These are phyloP conservation scores for Acronicta leporina DNA, from an alignment of 2,888 invertebrate genomes.

Conservation along the genomic window DNA sequence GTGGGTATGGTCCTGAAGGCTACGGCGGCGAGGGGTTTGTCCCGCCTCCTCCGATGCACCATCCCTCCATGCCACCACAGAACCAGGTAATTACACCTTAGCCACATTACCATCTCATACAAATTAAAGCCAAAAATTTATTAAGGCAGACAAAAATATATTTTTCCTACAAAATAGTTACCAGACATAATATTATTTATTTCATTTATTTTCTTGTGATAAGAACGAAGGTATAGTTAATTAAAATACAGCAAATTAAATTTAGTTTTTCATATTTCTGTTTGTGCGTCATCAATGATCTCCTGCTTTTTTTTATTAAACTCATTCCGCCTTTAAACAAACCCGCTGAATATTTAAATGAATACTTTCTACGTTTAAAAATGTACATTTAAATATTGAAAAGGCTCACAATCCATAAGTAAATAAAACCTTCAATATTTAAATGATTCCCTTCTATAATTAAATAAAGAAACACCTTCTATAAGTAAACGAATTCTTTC, in stretches of 20 bases:
- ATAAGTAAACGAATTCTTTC: not conserved
- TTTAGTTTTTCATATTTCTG: too few species aligned
- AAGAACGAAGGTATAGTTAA: too few species aligned
- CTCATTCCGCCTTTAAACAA: not conserved
- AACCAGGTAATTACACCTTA: constrained; percentile 73
- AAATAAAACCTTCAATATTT: not conserved
- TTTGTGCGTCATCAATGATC: too few species aligned
- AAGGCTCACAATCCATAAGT: too few species aligned
- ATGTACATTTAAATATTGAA: not conserved
- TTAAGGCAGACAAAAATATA: too few species aligned
- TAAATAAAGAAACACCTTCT: not conserved
- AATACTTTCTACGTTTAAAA: not conserved
- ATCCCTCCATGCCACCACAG: constrained; percentile 85
- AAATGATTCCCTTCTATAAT: not conserved
- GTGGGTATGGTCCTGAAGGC: constrained; percentile 84
- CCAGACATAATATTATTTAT: too few species aligned
- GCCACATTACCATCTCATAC: too few species aligned
- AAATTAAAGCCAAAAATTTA: too few species aligned
- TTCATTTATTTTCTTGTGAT: too few species aligned
- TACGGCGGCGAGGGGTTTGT: constrained; percentile 84
- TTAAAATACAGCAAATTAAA: too few species aligned
- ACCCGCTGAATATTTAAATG: not conserved
- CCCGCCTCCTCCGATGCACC: constrained; percentile 84
- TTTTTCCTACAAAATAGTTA: too few species aligned
- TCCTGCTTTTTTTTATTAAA: too few species aligned